Base-by-base conservation (phyloP, 2,888 invertebrate species). In the Nymphalis polychloros region DNA sequence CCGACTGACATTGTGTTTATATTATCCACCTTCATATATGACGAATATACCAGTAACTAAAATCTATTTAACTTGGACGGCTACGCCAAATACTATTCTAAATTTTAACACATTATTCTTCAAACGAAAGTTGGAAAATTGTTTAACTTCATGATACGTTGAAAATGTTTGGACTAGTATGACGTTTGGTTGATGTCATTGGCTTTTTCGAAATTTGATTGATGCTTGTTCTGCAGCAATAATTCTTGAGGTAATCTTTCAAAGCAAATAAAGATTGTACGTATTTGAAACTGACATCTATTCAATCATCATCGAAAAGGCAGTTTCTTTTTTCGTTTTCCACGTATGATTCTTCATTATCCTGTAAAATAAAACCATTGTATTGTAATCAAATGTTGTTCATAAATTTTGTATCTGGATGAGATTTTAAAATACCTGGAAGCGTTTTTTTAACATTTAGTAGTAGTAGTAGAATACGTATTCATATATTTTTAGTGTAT, bases 1-100 rank as follows among this genome's bases (percentile, higher is more conserved):
- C 83, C 85, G 48, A 89, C 81, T 47, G 92, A 86, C 92, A 92
- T 92, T 63, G 80, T 86, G 52, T 61, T 67, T 59, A 68, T 67
- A 50, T 70, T 68, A 5, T 64, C 72, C 57, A 55, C 61, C 70
- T 70, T 70, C 72, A 70, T 72, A 48, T 49, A 68, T 68, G 48
- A 31, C 17, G 35, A 55, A 23, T 31, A 48, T 46, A 46, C 20
- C 10, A 47, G 8, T 2, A 4, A 27, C 19, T 20, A n/a, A 16
- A 31, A 2, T 35, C 5, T 0, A 52, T 20, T 55, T 16, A 10
- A 41, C 17, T 41, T 20, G 20, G 41, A 35, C 48, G 62, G 55
- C 57, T n/a, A 55, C n/a, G 49, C 48, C 41, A 20, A 62, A 41
- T 8, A 6, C 49, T 35, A 49, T 62, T 52, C 20, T 19, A 1